These are phyloP conservation scores for Odontomachus brunneus DNA, from an alignment of 1,140 invertebrate species.

Conservation along the genomic window DNA sequence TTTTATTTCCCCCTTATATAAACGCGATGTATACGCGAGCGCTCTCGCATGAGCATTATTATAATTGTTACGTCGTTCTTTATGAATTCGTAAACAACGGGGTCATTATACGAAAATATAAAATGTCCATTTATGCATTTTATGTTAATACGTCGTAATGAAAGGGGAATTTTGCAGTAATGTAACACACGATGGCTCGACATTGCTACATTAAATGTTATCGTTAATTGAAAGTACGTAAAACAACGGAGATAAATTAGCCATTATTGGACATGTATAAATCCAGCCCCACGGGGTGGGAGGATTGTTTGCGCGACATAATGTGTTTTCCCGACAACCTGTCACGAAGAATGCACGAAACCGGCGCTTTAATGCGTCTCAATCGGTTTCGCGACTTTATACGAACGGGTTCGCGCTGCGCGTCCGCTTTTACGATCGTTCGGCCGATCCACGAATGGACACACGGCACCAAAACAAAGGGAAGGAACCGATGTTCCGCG, in stretches of 20 bases:
- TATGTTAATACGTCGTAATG: constrained; percentile 11
- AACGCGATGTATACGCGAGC: background rate
- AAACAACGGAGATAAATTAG: constrained; percentile 4
- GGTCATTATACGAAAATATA: constrained; percentile 16
- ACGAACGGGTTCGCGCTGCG: constrained; percentile 1
- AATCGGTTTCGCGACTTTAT: constrained; percentile 33
- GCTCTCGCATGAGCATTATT: too few relatives aligned
- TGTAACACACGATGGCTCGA: background rate
- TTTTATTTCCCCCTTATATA: constrained; percentile 15
- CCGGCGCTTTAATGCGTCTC: background rate
- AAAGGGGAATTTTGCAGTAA: constrained; percentile 7
- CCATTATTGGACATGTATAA: background rate
- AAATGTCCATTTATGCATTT: constrained; percentile 26
- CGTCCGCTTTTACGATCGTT: constrained; percentile 6
- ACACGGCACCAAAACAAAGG: constrained; percentile 17
- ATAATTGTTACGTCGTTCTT: constrained; percentile 17
- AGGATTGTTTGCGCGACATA: too few relatives aligned
- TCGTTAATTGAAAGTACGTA: background rate
- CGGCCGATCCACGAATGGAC: constrained; percentile 36
- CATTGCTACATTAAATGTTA: background rate
- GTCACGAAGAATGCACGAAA: background rate
- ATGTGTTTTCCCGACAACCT: background rate
- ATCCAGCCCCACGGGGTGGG: too few relatives aligned
- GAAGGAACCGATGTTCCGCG: constrained; percentile 63
- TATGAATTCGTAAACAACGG: constrained; percentile 5